Percentiles rank a stretch among this genome's conserved stretches.
Conservation (phyloP, 2,797 vertebrate genomes). For the Hemibagrus guttatus region DNA sequence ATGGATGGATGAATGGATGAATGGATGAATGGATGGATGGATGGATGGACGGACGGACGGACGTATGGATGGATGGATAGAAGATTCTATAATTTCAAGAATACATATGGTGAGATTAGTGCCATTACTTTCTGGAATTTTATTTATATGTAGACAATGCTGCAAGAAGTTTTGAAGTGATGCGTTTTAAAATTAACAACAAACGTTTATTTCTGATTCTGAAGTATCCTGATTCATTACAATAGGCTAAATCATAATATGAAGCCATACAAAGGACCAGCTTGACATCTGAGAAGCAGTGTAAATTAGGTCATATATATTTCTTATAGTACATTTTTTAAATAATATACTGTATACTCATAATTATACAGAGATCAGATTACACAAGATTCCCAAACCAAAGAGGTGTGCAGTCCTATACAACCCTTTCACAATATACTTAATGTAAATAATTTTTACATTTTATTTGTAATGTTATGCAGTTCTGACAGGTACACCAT, state of each 20-base stretch:
- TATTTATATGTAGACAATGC: no score
- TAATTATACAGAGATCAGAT: not conserved
- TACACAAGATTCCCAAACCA: not conserved
- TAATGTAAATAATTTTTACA: not conserved
- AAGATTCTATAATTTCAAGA: no score
- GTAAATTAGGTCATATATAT: not conserved
- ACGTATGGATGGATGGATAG: no score
- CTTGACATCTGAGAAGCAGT: not conserved
- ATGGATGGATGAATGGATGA: no score
- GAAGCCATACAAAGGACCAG: not conserved
- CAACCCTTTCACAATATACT: not conserved
- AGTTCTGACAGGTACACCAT: not conserved
- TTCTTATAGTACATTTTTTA: not conserved
- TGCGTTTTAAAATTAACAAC: no score
- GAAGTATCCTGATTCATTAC: not conserved
- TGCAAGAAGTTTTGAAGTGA: no score
- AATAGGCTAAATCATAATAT: not conserved
- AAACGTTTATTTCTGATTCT: no score
- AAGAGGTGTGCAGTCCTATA: not conserved
- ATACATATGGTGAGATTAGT: no score
- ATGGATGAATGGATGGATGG: no score
- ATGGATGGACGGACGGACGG: no score
- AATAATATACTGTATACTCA: not conserved
- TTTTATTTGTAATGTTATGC: not conserved
- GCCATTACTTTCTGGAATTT: no score